phyloP scores from a whole-genome alignment of 2,797 vertebrate genomes.

The Takifugu ocellatus region DNA sequence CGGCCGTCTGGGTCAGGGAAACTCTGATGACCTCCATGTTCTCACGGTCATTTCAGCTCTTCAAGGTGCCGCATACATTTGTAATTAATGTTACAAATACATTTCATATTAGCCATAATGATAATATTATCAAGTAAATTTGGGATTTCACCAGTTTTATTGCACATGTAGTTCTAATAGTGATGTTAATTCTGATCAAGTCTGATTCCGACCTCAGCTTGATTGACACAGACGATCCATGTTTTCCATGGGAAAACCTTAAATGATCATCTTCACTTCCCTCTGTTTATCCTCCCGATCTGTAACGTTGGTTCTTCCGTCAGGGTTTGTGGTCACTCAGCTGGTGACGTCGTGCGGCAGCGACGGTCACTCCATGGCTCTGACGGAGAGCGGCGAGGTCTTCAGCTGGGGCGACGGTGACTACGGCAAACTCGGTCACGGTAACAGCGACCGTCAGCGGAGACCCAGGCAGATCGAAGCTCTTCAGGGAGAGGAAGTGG shows the following conservation, averaged over 20 bases:
- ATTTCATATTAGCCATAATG: no score
- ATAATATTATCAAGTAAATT: no score
- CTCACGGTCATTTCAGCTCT: constrained; percentile 94
- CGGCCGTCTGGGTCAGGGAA: constrained; percentile 90
- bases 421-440: constrained; percentile 82
- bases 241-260: no score
- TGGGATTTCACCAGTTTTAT: no score
- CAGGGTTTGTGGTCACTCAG: constrained; percentile 82
- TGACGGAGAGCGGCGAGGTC: constrained; percentile 83
- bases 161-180: no score
- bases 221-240: no score
- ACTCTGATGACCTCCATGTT: constrained; percentile 94
- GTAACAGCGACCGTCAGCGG: constrained; percentile 82
- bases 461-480: constrained; percentile 81
- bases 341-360: constrained; percentile 82
- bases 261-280: no score
- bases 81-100: no score
- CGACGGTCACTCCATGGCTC: constrained; percentile 81
- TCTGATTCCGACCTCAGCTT: no score
- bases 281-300: neutral
- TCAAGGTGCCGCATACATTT: constrained; percentile 77
- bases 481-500: constrained; percentile 82
- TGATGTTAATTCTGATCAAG: no score
- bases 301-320: neutral
- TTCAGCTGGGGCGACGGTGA: constrained; percentile 85